phyloP scores from a whole-genome alignment of 2,113 vertebrate genomes.

The Cryptomyrus ogoouensis region DNA sequence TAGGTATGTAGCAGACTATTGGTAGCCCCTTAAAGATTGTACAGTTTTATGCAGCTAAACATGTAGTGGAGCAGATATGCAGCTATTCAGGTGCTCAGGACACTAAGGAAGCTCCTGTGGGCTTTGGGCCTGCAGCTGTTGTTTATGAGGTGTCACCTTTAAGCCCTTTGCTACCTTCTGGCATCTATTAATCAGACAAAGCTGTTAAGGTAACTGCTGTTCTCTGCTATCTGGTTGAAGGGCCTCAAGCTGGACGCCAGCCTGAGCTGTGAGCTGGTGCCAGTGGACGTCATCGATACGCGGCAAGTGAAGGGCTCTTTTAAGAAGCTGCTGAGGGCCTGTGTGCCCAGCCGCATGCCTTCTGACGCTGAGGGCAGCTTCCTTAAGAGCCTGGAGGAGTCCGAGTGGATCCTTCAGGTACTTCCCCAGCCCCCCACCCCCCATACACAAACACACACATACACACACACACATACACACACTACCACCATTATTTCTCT shows the following conservation, averaged over 20 bases:
- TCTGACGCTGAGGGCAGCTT: conserved; percentile 83
- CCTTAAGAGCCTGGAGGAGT: conserved; percentile 85
- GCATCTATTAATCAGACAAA: neutral
- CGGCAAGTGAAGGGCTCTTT: conserved; percentile 89
- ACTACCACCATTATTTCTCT: neutral
- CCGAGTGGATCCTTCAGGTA: conserved; percentile 95
- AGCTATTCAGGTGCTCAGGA: neutral
- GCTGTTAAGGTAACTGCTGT: neutral
- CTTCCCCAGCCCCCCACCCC: neutral
- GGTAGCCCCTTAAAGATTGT: neutral
- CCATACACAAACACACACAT: too few species aligned
- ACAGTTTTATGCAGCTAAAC: neutral
- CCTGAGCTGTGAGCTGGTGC: conserved; percentile 92
- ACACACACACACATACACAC: neutral
- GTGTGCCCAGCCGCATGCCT: conserved; percentile 79
- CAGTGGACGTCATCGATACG: conserved; percentile 90
- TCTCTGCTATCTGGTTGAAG: conserved; percentile 52
- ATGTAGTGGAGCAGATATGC: neutral
- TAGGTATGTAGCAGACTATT: neutral
- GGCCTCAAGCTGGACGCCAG: conserved; percentile 86
- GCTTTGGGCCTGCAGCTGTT: neutral
- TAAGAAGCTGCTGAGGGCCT: conserved; percentile 91
- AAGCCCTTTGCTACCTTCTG: neutral
- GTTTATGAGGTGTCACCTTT: neutral
- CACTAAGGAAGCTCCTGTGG: neutral